These are phyloP conservation scores for Pseudocheirus occidentalis DNA, from an alignment of 2,797 vertebrate genomes.

Conservation along the genomic window DNA sequence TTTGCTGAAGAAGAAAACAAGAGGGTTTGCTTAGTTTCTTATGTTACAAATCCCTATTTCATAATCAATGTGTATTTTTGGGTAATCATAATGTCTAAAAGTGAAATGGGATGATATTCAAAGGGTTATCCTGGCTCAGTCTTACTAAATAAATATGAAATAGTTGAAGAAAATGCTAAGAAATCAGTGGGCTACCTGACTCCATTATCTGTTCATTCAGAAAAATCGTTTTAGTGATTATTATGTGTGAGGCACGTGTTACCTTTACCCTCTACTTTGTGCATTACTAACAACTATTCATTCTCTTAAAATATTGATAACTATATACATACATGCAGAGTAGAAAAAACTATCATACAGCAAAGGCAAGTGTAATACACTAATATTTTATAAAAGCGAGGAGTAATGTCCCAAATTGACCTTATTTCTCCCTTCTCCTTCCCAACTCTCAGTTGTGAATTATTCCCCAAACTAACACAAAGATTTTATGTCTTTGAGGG, in stretches of 20 bases:
- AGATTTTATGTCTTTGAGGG: background rate
- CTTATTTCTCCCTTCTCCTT: background rate
- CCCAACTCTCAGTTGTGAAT: background rate
- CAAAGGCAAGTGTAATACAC: background rate
- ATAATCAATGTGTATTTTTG: background rate
- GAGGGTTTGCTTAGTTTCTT: slow-evolving; percentile 8
- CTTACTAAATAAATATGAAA: background rate
- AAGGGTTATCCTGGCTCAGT: background rate
- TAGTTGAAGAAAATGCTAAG: background rate
- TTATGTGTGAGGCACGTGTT: background rate
- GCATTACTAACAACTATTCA: background rate
- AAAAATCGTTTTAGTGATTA: background rate
- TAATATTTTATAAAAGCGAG: background rate
- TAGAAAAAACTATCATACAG: background rate
- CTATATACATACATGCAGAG: background rate
- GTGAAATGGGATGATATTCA: slow-evolving; percentile 6
- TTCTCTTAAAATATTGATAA: background rate
- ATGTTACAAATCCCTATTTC: background rate
- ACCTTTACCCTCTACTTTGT: background rate
- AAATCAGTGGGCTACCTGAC: background rate
- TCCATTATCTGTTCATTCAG: background rate
- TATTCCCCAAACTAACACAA: background rate
- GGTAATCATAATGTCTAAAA: background rate
- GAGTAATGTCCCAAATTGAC: background rate
- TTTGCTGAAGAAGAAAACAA: background rate